Percentiles rank a stretch among this genome's conserved stretches.
phyloP scores from a whole-genome alignment of 2,888 invertebrate genomes.

The Eupithecia tripunctaria region DNA sequence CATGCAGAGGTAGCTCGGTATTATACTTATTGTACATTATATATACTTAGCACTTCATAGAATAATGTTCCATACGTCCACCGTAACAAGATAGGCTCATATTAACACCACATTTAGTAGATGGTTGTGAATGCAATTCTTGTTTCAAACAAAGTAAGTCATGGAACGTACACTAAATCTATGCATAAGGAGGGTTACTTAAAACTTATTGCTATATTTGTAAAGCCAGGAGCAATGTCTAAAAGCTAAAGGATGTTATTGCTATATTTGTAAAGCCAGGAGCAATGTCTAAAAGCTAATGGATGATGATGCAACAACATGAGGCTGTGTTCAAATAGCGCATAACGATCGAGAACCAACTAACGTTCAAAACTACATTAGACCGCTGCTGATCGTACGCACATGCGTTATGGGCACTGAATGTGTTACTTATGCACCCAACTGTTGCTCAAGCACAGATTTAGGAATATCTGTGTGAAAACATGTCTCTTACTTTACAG shows the following conservation, averaged over 20 bases:
- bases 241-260: background rate
- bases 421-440: background rate
- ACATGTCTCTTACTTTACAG: background rate
- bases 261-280: constrained; percentile 1
- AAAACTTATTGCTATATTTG: constrained; percentile 2
- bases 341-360: background rate
- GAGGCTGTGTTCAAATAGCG: background rate
- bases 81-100: background rate
- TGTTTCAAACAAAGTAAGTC: background rate
- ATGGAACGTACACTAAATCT: constrained; percentile 2
- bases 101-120: background rate
- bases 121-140: background rate
- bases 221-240: constrained; percentile 1
- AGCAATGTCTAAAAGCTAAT: background rate
- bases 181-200: constrained; percentile 4
- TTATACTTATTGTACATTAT: constrained; percentile 46
- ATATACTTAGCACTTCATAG: constrained; percentile 45
- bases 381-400: background rate
- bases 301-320: background rate
- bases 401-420: background rate
- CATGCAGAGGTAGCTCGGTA: constrained; percentile 81
- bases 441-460: background rate
- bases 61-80: background rate
- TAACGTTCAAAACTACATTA: background rate
- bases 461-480: background rate